Percentiles rank a stretch among this genome's conserved stretches.
These are phyloP conservation scores for Tinamus major DNA, from an alignment of 2,797 vertebrate genomes.

Conservation along the genomic window DNA sequence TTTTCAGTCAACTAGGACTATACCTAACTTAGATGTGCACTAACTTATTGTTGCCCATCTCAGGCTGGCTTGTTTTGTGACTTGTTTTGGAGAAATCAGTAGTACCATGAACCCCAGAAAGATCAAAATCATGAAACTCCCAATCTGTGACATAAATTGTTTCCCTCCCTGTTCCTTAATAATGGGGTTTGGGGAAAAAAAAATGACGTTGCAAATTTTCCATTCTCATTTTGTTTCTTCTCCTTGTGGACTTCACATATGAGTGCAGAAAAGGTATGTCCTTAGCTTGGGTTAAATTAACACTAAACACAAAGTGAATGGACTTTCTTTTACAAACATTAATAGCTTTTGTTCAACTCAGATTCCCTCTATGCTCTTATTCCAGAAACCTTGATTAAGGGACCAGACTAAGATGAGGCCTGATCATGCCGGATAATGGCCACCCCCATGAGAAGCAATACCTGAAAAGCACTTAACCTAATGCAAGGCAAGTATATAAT, in stretches of 20 bases:
- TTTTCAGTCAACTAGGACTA: slow-evolving; percentile 34
- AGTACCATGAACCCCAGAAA: slow-evolving; percentile 22
- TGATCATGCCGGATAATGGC: neutral
- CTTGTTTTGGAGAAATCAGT: slow-evolving; percentile 4
- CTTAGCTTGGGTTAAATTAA: neutral
- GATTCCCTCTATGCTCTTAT: neutral
- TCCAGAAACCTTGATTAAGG: neutral
- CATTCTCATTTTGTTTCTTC: neutral
- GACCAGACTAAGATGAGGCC: neutral
- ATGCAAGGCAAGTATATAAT: neutral
- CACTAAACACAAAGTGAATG: neutral
- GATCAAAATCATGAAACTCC: neutral
- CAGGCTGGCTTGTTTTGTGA: slow-evolving; percentile 42
- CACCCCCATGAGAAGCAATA: neutral
- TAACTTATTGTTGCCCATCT: slow-evolving; percentile 41
- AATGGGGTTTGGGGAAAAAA: rapidly evolving
- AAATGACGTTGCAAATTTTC: neutral
- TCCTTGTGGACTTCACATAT: neutral
- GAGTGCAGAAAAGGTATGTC: neutral
- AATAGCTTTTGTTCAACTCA: neutral
- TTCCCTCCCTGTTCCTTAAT: neutral
- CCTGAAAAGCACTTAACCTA: neutral
- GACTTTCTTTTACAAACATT: neutral
- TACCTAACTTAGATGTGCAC: slow-evolving; percentile 20
- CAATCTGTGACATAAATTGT: neutral